phyloP scores from a whole-genome alignment of 1,140 invertebrate genomes.

The Micrasema longulum region DNA sequence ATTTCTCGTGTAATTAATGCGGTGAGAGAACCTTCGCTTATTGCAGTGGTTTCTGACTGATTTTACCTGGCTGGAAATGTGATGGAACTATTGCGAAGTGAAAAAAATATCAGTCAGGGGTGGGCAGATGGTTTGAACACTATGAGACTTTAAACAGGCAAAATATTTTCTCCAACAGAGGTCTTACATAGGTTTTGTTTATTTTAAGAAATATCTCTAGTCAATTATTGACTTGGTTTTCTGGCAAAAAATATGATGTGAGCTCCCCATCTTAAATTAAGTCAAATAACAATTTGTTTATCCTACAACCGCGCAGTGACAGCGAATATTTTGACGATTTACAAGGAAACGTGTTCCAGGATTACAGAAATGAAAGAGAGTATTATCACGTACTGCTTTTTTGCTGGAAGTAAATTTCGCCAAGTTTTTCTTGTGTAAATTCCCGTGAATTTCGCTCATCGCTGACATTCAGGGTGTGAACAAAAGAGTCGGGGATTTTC shows the following conservation, averaged over 20 bases:
- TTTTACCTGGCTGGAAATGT: background rate
- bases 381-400: background rate
- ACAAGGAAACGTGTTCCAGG: background rate
- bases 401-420: background rate
- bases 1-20: constrained; percentile 23
- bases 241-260: too few relatives aligned
- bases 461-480: background rate
- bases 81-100: background rate
- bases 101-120: background rate
- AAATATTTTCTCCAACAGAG: too few relatives aligned
- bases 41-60: background rate
- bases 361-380: background rate
- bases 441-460: background rate
- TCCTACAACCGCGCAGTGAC: too few relatives aligned
- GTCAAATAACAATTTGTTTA: too few relatives aligned
- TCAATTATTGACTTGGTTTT: too few relatives aligned
- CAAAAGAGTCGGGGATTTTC: constrained; percentile 23
- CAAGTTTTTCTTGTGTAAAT: background rate
- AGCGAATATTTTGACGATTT: too few relatives aligned
- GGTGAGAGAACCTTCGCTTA: background rate
- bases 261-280: too few relatives aligned
- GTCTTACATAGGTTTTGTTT: background rate
- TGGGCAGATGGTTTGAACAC: background rate
- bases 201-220: background rate
- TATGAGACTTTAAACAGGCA: background rate